phyloP scores from a whole-genome alignment of 2,113 vertebrate genomes.

The Bufo gargarizans region DNA sequence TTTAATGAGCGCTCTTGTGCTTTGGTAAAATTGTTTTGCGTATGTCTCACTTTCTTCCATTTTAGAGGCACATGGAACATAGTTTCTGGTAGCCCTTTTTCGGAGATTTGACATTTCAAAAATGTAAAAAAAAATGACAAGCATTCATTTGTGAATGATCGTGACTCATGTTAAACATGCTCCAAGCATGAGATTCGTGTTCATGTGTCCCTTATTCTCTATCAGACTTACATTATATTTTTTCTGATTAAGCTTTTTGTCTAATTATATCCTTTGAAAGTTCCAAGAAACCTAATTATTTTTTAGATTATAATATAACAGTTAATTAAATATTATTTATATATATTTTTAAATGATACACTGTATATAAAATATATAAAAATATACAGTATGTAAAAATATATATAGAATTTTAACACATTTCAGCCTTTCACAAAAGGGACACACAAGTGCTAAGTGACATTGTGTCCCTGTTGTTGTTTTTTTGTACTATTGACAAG shows the following conservation, averaged over 20 bases:
- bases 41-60: constrained; percentile 28
- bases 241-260: too few species aligned
- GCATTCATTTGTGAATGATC: not conserved
- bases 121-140: not conserved
- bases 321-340: too few species aligned
- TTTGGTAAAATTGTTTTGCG: constrained; percentile 30
- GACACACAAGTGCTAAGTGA: not conserved
- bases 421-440: not conserved
- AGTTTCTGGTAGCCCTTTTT: not conserved
- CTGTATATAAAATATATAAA: not conserved
- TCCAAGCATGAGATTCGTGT: not conserved
- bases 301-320: too few species aligned
- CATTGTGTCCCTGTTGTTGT: not conserved
- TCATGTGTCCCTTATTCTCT: not conserved
- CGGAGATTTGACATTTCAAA: constrained; percentile 8
- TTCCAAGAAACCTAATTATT: too few species aligned
- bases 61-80: constrained; percentile 17
- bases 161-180: not conserved
- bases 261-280: too few species aligned
- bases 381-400: not conserved
- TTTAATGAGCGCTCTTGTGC: constrained; percentile 48
- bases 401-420: not conserved
- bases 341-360: too few species aligned
- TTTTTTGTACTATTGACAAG: not conserved
- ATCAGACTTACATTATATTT: too few species aligned